Conservation (phyloP, 2,888 invertebrate species). For the Heliconius hortense region DNA sequence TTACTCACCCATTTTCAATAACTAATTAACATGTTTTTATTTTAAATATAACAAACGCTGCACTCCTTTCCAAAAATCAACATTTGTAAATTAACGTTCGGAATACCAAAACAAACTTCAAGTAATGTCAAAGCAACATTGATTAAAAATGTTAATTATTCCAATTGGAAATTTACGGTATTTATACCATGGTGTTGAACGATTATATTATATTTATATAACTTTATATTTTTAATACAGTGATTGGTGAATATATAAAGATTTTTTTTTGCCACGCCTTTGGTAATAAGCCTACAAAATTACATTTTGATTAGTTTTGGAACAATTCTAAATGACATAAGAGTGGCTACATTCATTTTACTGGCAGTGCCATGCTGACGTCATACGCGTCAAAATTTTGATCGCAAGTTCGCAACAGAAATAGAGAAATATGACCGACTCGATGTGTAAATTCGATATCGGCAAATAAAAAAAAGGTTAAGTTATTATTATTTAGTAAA, state of each 20-base stretch:
- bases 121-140: slow-evolving; percentile 41
- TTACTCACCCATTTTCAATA: slow-evolving; percentile 63
- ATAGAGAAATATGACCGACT: not conserved
- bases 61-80: slow-evolving; percentile 61
- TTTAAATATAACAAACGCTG: slow-evolving; percentile 50
- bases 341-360: slow-evolving; percentile 18
- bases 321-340: slow-evolving; percentile 40
- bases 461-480: not conserved
- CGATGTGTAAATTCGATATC: not conserved
- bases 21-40: slow-evolving; percentile 57
- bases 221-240: not conserved
- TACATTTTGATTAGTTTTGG: slow-evolving; percentile 42
- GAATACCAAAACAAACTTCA: slow-evolving; percentile 46
- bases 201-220: not conserved
- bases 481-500: not conserved
- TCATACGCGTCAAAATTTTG: slow-evolving; percentile 4
- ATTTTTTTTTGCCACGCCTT: slow-evolving; percentile 40
- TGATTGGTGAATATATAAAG: slow-evolving; percentile 11
- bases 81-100: slow-evolving; percentile 61
- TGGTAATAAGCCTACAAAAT: slow-evolving; percentile 26
- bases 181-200: slow-evolving; percentile 11
- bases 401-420: slow-evolving; percentile 6
- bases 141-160: slow-evolving; percentile 20
- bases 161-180: slow-evolving; percentile 6
- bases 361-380: slow-evolving; percentile 7